Percentiles rank a stretch among this genome's conserved stretches.
These are phyloP conservation scores for Lepidothrix coronata DNA, from an alignment of 2,113 vertebrate species.

Conservation along the genomic window DNA sequence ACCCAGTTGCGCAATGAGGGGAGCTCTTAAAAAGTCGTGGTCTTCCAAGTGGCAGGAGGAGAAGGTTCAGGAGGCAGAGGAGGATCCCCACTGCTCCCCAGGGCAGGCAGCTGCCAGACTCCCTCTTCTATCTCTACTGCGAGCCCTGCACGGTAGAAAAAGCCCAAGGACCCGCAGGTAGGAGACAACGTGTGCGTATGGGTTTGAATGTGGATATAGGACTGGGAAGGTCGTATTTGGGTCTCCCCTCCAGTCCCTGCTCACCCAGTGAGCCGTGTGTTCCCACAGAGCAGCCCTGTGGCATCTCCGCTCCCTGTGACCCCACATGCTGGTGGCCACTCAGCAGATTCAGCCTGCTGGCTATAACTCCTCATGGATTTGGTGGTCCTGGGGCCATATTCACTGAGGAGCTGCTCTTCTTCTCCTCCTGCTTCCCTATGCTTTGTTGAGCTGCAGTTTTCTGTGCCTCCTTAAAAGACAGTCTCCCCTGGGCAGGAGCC, in stretches of 20 bases:
- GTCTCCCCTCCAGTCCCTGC: not conserved
- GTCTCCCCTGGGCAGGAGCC: not conserved
- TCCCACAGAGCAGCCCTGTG: not conserved
- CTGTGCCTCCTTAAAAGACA: too few relatives aligned
- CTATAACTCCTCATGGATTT: too few relatives aligned
- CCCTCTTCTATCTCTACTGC: not conserved
- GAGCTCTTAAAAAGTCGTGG: not conserved
- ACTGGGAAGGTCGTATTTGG: accelerated
- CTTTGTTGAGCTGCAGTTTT: not conserved
- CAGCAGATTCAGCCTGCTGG: not conserved
- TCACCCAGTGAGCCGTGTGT: accelerated
- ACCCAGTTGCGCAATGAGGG: accelerated
- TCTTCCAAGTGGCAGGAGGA: not conserved
- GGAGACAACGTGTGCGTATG: not conserved
- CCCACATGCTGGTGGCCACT: not conserved
- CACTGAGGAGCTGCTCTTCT: accelerated
- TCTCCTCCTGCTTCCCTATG: not conserved
- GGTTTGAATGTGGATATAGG: not conserved
- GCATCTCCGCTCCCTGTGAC: accelerated
- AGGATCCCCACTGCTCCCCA: not conserved
- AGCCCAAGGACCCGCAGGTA: not conserved
- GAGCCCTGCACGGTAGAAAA: not conserved
- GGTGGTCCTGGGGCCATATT: not conserved
- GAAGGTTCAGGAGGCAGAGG: not conserved
- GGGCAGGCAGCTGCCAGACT: not conserved